These are phyloP conservation scores for Venustaconcha ellipsiformis DNA, from an alignment of 1,140 invertebrate genomes.

Conservation along the genomic window DNA sequence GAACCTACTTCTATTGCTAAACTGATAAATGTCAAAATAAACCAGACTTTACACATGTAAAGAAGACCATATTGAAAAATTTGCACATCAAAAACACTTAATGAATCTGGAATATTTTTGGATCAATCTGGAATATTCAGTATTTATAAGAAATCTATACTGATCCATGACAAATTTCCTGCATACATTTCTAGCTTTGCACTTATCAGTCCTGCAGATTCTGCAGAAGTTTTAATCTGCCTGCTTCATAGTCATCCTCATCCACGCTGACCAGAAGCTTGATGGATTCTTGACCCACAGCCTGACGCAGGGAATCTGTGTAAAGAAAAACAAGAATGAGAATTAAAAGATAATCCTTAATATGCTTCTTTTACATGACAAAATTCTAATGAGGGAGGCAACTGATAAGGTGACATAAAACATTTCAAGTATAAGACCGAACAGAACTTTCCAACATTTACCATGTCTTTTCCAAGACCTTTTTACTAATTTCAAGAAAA, in stretches of 20 bases:
- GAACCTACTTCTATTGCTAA: too few species aligned
- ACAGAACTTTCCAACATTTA: background rate
- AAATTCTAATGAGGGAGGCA: background rate
- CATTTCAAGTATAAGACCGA: background rate
- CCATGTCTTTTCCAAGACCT: background rate
- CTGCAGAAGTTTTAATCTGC: slow-evolving; percentile 56
- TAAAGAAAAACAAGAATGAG: slow-evolving; percentile 21
- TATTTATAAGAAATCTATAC: too few species aligned
- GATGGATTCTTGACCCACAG: slow-evolving; percentile 65
- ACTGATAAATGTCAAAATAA: too few species aligned
- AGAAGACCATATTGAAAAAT: too few species aligned
- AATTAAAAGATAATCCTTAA: slow-evolving; percentile 3
- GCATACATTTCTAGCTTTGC: too few species aligned
- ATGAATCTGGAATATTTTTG: too few species aligned
- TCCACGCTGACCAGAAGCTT: slow-evolving; percentile 66
- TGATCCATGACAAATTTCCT: too few species aligned
- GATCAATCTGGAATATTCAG: too few species aligned
- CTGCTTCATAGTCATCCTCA: slow-evolving; percentile 66
- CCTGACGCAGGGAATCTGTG: slow-evolving; percentile 65
- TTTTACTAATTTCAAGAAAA: too few species aligned
- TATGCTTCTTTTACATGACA: background rate
- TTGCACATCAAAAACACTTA: too few species aligned
- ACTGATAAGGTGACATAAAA: background rate
- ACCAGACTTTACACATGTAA: too few species aligned
- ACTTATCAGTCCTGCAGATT: slow-evolving; percentile 41